Evolutionary conservation across 2,113 vertebrate species (phyloP), one percentile per base, ranked within the genome.

Genomic region (Tringa solitaria): DNA sequence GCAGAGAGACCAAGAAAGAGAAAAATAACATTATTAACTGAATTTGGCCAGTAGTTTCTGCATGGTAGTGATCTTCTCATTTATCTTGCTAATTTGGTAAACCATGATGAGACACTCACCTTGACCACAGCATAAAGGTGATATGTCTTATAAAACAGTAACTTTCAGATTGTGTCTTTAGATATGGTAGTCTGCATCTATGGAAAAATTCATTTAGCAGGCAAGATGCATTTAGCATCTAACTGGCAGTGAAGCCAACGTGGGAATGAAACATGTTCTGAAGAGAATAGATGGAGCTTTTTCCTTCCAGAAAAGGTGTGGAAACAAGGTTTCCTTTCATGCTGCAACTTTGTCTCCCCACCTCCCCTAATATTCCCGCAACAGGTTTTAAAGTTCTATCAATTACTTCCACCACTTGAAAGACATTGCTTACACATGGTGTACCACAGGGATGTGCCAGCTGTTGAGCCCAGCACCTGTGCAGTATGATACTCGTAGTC

Each of bases 381-480:
- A 85, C 30, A 12, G 26, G 39, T 84, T 67, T 88, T 84, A 43
- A 77, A 78, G 28, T 30, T 77, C 37, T 78, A 14, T 51, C 63
- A 85, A 88, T 77, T 80, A 82, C 50, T 77, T 86, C 35, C 11
- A 76, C 46, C 43, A 67, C 61, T 61, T 54, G 54, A 56, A 76
- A 91, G 81, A n/a, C 46, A 60, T 65, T 54, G 51, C 33, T 57
- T 37, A 39, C 10, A 35, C 35, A 20, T 0, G 9, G 23, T 5
- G 2, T 17, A 35, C 33, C 60, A 43, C 14, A 41, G 59, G 35
- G 68, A 89, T 21, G 67, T 21, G 20, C 51, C 93, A 93, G 94
- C 73, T 93, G 93, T 73, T 22, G 63, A 83, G 74, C 41, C 48
- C 50, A 10, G 57, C 94, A 94, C 73, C 93, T 96, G 90, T n/a